Base-by-base conservation (phyloP, 92 coral and sea anemone species). In the Zoanthus gigantus region DNA sequence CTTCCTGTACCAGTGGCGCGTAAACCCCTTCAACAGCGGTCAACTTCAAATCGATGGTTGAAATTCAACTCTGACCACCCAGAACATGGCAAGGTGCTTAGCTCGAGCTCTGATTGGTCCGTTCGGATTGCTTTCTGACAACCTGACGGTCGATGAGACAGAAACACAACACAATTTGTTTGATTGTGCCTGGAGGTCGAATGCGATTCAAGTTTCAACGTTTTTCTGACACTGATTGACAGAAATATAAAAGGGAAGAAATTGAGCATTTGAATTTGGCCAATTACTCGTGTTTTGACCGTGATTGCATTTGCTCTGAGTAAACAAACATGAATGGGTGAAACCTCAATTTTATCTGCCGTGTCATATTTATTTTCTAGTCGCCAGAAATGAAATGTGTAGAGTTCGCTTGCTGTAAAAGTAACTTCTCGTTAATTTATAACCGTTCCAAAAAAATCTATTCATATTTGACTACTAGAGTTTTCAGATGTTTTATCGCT, bases 201-300 rank as follows among this genome's bases (percentile, higher is more conserved):
- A 81, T 65, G 85, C 50, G 85, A 74, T 47, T 65, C 74, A 68
- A 29, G 74, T 81, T 81, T 81, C 85, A 81, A 50, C 60, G 61
- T 13, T 45, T 50, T 81, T 81, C 37, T 81, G 85, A 81, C 85
- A 81, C 85, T 81, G 85, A 81, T 81, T 81, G 85, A 81, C 85
- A 66, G 75, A 65, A 81, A 81, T 81, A 81, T 81, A 81, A 81
- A 65, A 66, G 85, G 74, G 12, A 66, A 81, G 75, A 81, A 81
- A 81, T 81, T 66, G 75, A 81, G 75, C 85, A 52, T 81, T 81
- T 81, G 85, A 81, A 81, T 81, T 81, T 68, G 85, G 75, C 73
- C 85, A 81, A 81, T 81, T 65, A 81, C 52, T 81, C 47, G 74
- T 81, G 63, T 81, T 81, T 45, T 81, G 37, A 52, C 58, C 32